Conservation (phyloP, 2,888 invertebrate species). For the Laspeyria flexula region DNA sequence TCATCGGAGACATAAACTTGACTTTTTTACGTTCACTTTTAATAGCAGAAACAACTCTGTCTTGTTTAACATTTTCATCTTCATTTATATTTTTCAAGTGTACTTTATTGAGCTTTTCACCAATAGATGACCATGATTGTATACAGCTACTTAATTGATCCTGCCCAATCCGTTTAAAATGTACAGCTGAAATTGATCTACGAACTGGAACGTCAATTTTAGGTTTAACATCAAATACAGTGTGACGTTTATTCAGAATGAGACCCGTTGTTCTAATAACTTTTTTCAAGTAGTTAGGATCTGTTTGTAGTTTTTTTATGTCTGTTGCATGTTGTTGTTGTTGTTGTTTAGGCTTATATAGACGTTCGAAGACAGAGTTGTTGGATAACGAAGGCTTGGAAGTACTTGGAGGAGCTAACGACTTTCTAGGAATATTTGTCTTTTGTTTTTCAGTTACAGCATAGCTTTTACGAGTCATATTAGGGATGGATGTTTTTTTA, state of each 20-base stretch:
- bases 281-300: slow-evolving; percentile 63
- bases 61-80: slow-evolving; percentile 58
- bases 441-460: slow-evolving; percentile 39
- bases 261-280: slow-evolving; percentile 55
- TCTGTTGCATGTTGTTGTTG: slow-evolving; percentile 43
- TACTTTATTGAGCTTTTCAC: slow-evolving; percentile 66
- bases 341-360: slow-evolving; percentile 68
- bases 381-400: slow-evolving; percentile 19
- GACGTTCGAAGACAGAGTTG: slow-evolving; percentile 72
- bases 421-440: slow-evolving; percentile 39
- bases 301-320: slow-evolving; percentile 56
- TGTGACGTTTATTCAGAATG: slow-evolving; percentile 60
- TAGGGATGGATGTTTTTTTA: slow-evolving; percentile 17
- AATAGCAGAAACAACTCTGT: slow-evolving; percentile 67
- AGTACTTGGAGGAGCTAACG: slow-evolving; percentile 44
- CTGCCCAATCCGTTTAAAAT: slow-evolving; percentile 72
- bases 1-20: slow-evolving; percentile 69
- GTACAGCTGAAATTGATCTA: slow-evolving; percentile 80
- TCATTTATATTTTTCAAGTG: slow-evolving; percentile 64
- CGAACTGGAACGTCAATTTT: slow-evolving; percentile 51
- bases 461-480: slow-evolving; percentile 43
- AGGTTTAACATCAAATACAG: slow-evolving; percentile 52
- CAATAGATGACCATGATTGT: slow-evolving; percentile 75
- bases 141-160: slow-evolving; percentile 68
- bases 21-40: slow-evolving; percentile 78